Percentiles rank a stretch among this genome's conserved stretches.
Evolutionary conservation across 2,888 invertebrate species (phyloP).

Genomic region (Caenorhabditis becei): DNA sequence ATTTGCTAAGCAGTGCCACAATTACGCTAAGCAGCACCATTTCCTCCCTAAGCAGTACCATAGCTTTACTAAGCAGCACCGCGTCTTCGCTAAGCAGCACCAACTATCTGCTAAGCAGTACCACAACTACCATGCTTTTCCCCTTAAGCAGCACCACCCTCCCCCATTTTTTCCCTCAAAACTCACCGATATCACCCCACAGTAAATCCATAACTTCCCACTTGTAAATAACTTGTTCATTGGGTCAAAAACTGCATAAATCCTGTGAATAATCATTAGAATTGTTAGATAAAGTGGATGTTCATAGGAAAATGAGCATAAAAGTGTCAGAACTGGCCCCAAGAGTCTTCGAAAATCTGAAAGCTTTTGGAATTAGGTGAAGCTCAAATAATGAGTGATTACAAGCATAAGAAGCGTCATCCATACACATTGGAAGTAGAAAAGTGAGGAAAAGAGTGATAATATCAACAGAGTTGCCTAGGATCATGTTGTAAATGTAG

Average conservation of each 20-base stretch:
- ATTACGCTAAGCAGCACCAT: too few relatives aligned
- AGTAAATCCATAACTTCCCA: conserved; percentile 26
- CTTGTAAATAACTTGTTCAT: conserved; percentile 5
- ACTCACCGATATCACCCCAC: conserved; percentile 28
- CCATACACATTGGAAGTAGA: conserved; percentile 23
- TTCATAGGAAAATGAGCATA: conserved; percentile 45
- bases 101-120: too few relatives aligned
- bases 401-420: conserved; percentile 24
- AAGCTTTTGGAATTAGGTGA: conserved; percentile 7
- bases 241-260: conserved; percentile 14
- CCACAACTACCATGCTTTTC: too few relatives aligned
- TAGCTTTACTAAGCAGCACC: too few relatives aligned
- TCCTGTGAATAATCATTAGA: conserved; percentile 38
- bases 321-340: conserved; percentile 22
- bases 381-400: background rate
- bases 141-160: too few relatives aligned
- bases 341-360: conserved; percentile 22
- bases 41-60: too few relatives aligned
- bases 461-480: conserved; percentile 21
- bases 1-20: too few relatives aligned
- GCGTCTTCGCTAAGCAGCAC: too few relatives aligned
- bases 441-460: conserved; percentile 32
- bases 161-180: background rate
- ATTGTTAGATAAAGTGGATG: conserved; percentile 39
- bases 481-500: conserved; percentile 42